Conservation (phyloP, 2,797 vertebrate species). For the Denticeps clupeoides region DNA sequence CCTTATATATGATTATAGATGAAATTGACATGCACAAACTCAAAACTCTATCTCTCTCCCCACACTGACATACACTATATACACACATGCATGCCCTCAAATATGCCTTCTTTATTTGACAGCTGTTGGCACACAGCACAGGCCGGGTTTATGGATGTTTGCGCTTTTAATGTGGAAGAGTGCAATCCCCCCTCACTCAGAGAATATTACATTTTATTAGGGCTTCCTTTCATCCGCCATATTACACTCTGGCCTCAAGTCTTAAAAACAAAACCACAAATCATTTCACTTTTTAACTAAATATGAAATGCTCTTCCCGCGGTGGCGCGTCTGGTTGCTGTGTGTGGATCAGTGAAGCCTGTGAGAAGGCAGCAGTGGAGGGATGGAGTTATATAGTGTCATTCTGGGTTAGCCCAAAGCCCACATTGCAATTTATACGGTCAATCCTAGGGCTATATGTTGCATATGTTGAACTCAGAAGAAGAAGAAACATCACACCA, state of each 20-base stretch:
- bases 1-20: too few species aligned
- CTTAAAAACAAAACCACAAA: conserved; percentile 4
- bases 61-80: too few species aligned
- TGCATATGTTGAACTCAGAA: too few species aligned
- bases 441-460: too few species aligned
- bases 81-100: background rate
- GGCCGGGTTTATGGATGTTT: background rate
- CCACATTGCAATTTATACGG: too few species aligned
- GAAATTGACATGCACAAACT: too few species aligned
- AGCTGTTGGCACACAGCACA: background rate
- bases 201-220: background rate
- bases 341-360: background rate
- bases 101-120: conserved; percentile 3
- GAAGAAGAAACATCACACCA: too few species aligned
- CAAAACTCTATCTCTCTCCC: too few species aligned
- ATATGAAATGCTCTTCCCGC: background rate
- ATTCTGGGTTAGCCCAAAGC: too few species aligned
- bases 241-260: background rate
- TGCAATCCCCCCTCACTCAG: conserved; percentile 5
- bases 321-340: background rate
- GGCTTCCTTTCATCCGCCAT: conserved; percentile 6
- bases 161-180: conserved; percentile 2
- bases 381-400: too few species aligned
- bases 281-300: conserved; percentile 1
- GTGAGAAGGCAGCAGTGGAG: too few species aligned